A percentile compares a stretch with the other conserved stretches of the same genome.
These are phyloP conservation scores for Condylura cristata DNA, from an alignment of 2,113 vertebrate species.

Conservation along the genomic window DNA sequence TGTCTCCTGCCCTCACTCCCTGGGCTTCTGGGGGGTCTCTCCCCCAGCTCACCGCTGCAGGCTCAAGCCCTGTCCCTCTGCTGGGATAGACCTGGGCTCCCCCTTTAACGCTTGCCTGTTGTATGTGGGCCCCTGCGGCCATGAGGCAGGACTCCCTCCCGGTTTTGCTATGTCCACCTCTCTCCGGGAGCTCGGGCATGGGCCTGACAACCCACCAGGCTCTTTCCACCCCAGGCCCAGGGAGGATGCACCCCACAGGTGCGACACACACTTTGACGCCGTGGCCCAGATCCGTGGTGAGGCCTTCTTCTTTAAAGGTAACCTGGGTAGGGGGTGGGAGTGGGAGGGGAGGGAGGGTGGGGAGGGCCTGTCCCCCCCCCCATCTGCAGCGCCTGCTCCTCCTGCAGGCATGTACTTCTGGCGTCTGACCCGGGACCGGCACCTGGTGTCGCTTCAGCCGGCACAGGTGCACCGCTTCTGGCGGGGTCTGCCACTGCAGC, in stretches of 20 bases:
- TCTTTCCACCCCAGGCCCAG: background rate
- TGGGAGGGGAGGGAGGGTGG: rapidly evolving
- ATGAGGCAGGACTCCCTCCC: no score
- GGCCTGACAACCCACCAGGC: background rate
- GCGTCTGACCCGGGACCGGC: constrained; percentile 95
- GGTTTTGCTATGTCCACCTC: no score
- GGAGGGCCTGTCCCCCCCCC: rapidly evolving
- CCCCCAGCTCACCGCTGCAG: no score
- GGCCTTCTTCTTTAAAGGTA: constrained; percentile 99
- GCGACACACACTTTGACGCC: constrained; percentile 93
- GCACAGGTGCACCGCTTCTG: constrained; percentile 98
- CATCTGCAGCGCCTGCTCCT: background rate
- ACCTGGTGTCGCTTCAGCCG: constrained; percentile 95
- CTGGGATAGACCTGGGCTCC: no score
- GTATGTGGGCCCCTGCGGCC: no score
- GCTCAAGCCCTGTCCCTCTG: no score
- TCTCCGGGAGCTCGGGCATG: no score
- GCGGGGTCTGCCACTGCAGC: constrained; percentile 93
- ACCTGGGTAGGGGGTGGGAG: background rate
- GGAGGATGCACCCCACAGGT: constrained; percentile 92
- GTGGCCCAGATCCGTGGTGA: constrained; percentile 98
- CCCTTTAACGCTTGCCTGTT: no score
- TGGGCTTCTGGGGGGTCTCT: no score
- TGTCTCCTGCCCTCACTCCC: no score
- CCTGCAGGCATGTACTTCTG: constrained; percentile 96